phyloP scores from a whole-genome alignment of 2,113 vertebrate species.

The Elaphurus davidianus region DNA sequence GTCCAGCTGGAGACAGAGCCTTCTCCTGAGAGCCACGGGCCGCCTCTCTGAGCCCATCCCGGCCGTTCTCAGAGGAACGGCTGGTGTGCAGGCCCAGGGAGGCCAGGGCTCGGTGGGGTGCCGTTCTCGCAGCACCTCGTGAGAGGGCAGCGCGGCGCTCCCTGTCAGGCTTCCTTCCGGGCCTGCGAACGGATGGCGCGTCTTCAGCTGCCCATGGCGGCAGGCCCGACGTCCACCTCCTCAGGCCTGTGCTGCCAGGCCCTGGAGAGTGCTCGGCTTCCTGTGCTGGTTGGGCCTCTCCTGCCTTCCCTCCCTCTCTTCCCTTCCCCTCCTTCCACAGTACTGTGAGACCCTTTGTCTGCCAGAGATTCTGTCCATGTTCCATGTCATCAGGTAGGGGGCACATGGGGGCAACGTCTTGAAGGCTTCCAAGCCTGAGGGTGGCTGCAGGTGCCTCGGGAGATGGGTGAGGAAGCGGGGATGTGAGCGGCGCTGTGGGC shows the following conservation, averaged over 20 bases:
- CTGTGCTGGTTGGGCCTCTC: not conserved
- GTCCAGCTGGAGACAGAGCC: not conserved
- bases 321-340: slow-evolving; percentile 27
- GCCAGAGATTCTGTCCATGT: slow-evolving; percentile 27
- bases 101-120: not conserved
- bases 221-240: not conserved
- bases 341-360: slow-evolving; percentile 33
- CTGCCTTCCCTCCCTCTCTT: not conserved
- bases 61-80: not conserved
- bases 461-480: not conserved
- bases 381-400: not conserved
- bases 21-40: not conserved
- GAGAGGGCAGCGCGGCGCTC: no score
- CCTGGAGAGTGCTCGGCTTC: not conserved
- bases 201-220: not conserved
- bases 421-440: not conserved
- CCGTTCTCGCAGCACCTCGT: not conserved
- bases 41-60: not conserved
- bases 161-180: not conserved
- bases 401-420: accelerated
- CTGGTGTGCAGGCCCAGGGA: not conserved
- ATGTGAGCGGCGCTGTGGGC: accelerated
- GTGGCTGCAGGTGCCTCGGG: not conserved
- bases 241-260: not conserved
- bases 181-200: not conserved